A percentile compares a stretch with the other conserved stretches of the same genome.
These are phyloP conservation scores for Agapornis roseicollis DNA, from an alignment of 2,113 vertebrate species.

Conservation along the genomic window DNA sequence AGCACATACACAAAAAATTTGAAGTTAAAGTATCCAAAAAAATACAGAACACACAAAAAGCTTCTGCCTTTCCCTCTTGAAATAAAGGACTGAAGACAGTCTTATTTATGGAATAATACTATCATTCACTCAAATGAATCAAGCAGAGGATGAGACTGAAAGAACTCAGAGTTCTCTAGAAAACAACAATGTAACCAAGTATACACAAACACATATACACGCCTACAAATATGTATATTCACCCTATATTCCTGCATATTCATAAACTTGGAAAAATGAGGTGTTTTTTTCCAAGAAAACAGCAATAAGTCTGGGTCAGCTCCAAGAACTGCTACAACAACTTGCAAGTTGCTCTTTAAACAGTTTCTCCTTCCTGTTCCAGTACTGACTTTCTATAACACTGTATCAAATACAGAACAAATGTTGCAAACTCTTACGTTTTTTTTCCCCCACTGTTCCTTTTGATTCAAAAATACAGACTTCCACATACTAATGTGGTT, in stretches of 20 bases:
- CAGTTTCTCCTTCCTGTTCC: not conserved
- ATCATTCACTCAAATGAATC: not conserved
- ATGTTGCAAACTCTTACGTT: not conserved
- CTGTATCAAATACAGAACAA: not conserved
- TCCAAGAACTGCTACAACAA: not conserved
- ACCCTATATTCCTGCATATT: not conserved
- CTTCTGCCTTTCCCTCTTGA: not conserved
- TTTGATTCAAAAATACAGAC: not conserved
- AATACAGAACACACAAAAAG: not conserved
- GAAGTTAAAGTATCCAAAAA: not conserved
- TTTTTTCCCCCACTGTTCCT: not conserved
- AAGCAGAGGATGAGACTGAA: not conserved
- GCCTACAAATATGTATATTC: not conserved
- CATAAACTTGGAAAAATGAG: not conserved
- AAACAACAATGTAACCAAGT: not conserved
- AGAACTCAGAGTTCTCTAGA: not conserved
- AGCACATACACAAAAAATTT: not conserved
- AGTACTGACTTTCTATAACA: not conserved
- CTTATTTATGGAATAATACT: not conserved
- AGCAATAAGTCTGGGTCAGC: fast-evolving
- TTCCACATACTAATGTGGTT: not conserved
- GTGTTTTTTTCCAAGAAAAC: not conserved
- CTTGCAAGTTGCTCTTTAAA: not conserved
- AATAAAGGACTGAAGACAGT: not conserved
- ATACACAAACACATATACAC: not conserved